Base-by-base conservation (phyloP, 2,113 vertebrate species). In the Gyps fulvus region DNA sequence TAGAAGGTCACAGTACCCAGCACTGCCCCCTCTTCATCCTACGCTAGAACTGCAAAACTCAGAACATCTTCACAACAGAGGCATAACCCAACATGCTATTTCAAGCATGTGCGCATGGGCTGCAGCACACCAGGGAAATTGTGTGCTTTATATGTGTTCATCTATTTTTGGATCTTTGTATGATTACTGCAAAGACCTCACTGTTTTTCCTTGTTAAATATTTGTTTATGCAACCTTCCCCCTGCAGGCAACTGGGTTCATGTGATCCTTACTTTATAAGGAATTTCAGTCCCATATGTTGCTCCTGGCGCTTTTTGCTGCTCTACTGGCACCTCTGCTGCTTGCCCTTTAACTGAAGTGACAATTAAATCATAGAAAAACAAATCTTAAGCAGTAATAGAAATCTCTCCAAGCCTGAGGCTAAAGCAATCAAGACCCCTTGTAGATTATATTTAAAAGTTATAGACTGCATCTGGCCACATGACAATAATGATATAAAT, bases 221-320 rank as follows among this genome's bases (percentile, higher is more conserved):
- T 94, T 97, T 95, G 92, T 92, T 96, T 93, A 95, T 82, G 91
- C 89, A 93, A 77, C 95, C 87, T 73, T 94, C 77, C 57, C 89
- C 91, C 84, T 89, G 69, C 59, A 71, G 70, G 80, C 95, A 90
- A 89, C 70, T 80, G 73, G 58, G 71, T 93, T 97, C 94, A 95
- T 94, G 72, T 96, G 83, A 96, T 91, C 89, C 95, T 95, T 91
- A 89, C 90, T 96, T 96, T 91, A 92, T 94, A 97, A 92, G 94
- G 96, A 92, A 97, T 96, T 92, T 85, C 91, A 96, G 61, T 88
- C 87, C 89, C 91, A 63, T 93, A 96, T 96, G 84, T 93, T 95
- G 83, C 95, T 96, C 85, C 91, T 83, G 87, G 95, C 61, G 0
- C 76, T 97, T 93, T 87, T 96, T 89, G 90, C 88, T 97, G 89